A percentile compares a stretch with the other conserved stretches of the same genome.
phyloP scores from a whole-genome alignment of 2,797 vertebrate species.

The Manis javanica region DNA sequence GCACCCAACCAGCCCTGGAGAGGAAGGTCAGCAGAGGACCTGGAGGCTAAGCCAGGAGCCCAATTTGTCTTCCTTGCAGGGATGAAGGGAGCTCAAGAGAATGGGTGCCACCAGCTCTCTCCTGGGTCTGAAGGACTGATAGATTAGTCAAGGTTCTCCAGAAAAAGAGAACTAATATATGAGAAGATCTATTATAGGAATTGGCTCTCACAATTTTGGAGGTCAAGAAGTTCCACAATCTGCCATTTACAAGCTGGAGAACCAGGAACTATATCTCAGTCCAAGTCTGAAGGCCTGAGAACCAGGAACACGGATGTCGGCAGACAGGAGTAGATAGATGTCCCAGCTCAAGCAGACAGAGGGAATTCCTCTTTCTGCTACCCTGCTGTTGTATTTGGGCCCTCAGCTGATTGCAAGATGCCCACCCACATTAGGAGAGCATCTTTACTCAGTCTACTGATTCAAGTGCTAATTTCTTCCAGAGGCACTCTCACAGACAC shows the following conservation, averaged over 20 bases:
- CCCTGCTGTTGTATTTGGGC: background rate
- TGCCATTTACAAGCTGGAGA: background rate
- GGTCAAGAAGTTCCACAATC: background rate
- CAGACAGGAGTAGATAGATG: no score
- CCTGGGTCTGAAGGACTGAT: background rate
- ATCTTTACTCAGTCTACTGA: background rate
- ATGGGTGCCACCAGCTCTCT: background rate
- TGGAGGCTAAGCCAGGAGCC: background rate
- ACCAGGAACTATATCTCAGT: background rate
- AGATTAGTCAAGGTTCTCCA: background rate
- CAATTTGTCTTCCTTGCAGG: background rate
- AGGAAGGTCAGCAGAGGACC: background rate
- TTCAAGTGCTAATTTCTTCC: background rate
- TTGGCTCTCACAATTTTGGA: background rate
- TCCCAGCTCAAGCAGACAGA: background rate
- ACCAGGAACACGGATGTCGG: background rate
- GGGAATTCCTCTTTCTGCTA: fast-evolving
- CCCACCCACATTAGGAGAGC: fast-evolving
- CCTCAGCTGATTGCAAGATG: fast-evolving
- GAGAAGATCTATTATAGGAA: background rate
- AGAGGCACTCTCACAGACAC: background rate
- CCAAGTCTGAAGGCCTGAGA: background rate
- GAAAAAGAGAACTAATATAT: background rate
- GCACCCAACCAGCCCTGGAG: background rate
- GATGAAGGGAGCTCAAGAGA: background rate